Percentiles rank a stretch among this genome's conserved stretches.
Conservation (phyloP, 2,113 vertebrate species). For the Amblyornis subalaris region DNA sequence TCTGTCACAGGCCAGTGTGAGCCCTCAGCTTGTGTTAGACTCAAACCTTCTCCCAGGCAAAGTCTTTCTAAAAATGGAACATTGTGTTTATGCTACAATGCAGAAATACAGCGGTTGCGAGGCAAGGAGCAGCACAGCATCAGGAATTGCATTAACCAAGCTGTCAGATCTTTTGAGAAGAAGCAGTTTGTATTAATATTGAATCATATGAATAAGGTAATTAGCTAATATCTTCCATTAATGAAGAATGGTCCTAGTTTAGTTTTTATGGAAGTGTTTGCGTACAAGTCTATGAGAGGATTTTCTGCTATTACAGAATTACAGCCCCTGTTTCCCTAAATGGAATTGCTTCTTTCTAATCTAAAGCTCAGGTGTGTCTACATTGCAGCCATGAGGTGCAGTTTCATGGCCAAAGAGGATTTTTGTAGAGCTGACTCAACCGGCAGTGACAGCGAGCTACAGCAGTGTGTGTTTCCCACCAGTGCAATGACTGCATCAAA, state of each 20-base stretch:
- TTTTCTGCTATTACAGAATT: not conserved
- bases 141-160: not conserved
- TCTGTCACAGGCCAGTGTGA: not conserved
- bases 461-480: not conserved
- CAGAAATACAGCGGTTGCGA: not conserved
- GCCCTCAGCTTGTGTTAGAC: constrained; percentile 45
- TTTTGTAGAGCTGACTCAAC: not conserved
- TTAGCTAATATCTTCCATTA: not conserved
- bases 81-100: not conserved
- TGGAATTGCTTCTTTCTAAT: not conserved
- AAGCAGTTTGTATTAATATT: not conserved
- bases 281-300: not conserved
- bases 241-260: not conserved
- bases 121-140: constrained; percentile 9
- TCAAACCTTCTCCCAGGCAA: constrained; percentile 59
- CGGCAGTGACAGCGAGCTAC: not conserved
- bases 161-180: not conserved
- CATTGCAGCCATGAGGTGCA: not conserved
- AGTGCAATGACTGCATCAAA: not conserved
- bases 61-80: constrained; percentile 48
- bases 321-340: not conserved
- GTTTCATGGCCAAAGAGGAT: not conserved
- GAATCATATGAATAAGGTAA: not conserved
- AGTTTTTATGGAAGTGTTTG: not conserved
- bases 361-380: not conserved